These are phyloP conservation scores for Clusia tigrina DNA, from an alignment of 2,888 invertebrate genomes.

Conservation along the genomic window DNA sequence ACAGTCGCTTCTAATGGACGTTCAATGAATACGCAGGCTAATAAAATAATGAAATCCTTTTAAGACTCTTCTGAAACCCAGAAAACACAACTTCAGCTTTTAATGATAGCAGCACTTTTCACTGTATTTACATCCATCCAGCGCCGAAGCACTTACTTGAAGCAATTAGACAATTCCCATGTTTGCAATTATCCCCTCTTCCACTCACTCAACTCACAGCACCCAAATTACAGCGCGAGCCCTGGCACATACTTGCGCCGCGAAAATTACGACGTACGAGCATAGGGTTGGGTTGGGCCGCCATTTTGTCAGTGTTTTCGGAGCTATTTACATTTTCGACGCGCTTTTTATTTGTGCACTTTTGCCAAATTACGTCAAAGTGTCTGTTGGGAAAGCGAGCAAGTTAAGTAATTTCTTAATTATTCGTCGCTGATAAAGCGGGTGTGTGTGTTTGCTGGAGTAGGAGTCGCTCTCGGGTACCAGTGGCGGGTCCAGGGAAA, in stretches of 20 bases:
- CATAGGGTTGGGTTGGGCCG: conserved; percentile 14
- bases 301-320: conserved; percentile 23
- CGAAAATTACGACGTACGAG: neutral
- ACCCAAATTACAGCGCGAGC: neutral
- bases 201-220: conserved; percentile 16
- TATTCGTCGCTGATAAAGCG: conserved; percentile 11
- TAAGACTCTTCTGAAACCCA: neutral
- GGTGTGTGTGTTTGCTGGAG: neutral
- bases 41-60: conserved; percentile 7
- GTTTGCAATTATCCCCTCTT: conserved; percentile 54
- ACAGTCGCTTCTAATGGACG: neutral
- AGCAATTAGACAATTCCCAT: conserved; percentile 60
- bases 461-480: too few relatives aligned
- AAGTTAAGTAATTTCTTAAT: conserved; percentile 33
- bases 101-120: neutral
- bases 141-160: conserved; percentile 39
- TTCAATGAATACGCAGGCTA: too few relatives aligned
- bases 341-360: conserved; percentile 38
- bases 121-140: neutral
- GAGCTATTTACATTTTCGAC: conserved; percentile 39
- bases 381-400: conserved; percentile 30
- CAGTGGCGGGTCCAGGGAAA: too few relatives aligned
- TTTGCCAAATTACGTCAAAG: conserved; percentile 45
- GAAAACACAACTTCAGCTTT: neutral
- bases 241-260: neutral